Evolutionary conservation across 2,888 invertebrate species (phyloP), one percentile per base, ranked within the genome.

Genomic region (Caenorhabditis sp.): DNA sequence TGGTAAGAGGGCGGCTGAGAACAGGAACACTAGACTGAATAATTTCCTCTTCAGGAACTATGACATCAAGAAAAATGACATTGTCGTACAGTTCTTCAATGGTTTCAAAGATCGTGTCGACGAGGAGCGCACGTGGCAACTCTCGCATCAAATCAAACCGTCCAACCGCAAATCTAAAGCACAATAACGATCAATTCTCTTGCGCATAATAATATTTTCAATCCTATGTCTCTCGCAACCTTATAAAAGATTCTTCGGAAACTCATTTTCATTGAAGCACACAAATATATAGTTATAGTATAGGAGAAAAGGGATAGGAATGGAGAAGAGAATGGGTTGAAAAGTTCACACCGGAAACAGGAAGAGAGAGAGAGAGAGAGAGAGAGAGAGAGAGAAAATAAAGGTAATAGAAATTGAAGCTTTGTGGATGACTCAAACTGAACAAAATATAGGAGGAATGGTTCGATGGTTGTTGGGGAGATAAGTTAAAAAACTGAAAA

Each of bases 121-220:
- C 89, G 99, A 99, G 91, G 98, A 99, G 90, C 94, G 95, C 70
- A 94, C 98, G 93, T 99, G 98, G 98, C 95, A 95, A 90, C 94
- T 97, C 88, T 98, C 97, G 0, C 96, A 97, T 91, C 93, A 93
- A 83, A 96, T 99, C 86, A 97, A 97, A 91, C 97, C 97, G 11
- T 66, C 79, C 0, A 72, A 76, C 53, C 71, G 81, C 20, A 72
- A 71, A 66, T 61, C 71, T 43, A 77, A 76, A 65, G 39, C 62
- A 48, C 53, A 66, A 55, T 46, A 13, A 22, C 3, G 32, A 50
- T 45, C 8, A 45, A n/a, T 11, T 24, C 30, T 27, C 13, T 48
- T 22, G 11, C 41, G 46, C 62, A 55, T 55, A 65, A 65, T 55
- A 53, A 26, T 15, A 2, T 48, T 27, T 3, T 26, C 46, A 43